Evolutionary conservation across 2,797 vertebrate species (phyloP), one percentile per base, ranked within the genome.

Genomic region (Euphonia xanthogaster): DNA sequence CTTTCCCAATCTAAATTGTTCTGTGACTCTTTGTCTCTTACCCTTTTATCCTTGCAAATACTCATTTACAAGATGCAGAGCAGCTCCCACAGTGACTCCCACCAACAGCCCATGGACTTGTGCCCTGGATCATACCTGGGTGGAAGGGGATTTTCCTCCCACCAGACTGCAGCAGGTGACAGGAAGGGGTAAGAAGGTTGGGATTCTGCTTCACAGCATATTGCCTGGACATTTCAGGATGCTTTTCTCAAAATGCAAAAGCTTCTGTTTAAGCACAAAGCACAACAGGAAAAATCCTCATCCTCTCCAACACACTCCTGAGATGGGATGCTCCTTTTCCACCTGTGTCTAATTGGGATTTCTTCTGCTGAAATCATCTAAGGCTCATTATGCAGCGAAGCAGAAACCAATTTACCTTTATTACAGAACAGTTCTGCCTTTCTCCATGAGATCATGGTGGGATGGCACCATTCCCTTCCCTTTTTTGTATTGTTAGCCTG

Each of bases 351-450:
- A 90, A 95, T 62, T 67, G 85, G 82, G 85, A 83, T 77, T 91
- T 90, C 82, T 95, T 58, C 87, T 6, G 54, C 76, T 68, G 58
- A 51, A 86, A 75, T 71, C 85, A 75, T 86, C 85, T 75, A 66
- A 90, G 31, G 40, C 47, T 94, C 39, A 40, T 94, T 86, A 72
- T 78, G 72, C 82, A 65, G 82, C 23, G 4, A 70, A 81, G 90
- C n/a, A 86, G 79, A 75, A 90, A 93, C 17, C 1, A 1, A 88
- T 91, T 94, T 93, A 55, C 79, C 88, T 92, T 78, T 81, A 88
- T 81, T 72, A 73, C 19, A 37, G 88, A 90, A 16, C 76, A 73
- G 55, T 35, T 86, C 77, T 55, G 83, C 11, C 3, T 76, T 71
- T 62, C 88, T 90, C 86, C 1, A 2, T 1, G 7, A 90, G 90